phyloP scores from a whole-genome alignment of 2,797 vertebrate species.

The Okamejei kenojei region DNA sequence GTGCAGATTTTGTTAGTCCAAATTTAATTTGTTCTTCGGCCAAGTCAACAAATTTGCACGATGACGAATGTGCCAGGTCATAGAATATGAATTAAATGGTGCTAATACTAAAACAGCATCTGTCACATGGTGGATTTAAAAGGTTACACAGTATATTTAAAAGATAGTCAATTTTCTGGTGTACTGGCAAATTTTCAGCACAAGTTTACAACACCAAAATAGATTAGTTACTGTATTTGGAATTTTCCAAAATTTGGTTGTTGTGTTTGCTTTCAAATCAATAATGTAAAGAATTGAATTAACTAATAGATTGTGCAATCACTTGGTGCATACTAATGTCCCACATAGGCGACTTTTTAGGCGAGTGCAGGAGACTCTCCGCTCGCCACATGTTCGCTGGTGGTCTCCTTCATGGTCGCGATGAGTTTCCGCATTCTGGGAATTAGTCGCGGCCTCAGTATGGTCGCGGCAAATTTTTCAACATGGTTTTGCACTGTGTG shows the following conservation, averaged over 20 bases:
- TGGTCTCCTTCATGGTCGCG: too few species aligned
- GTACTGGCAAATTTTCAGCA: background rate
- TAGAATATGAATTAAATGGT: background rate
- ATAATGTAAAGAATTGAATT: conserved; percentile 7
- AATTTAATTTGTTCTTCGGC: background rate
- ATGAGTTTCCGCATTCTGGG: too few species aligned
- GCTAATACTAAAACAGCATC: background rate
- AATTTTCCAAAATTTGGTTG: conserved; percentile 21
- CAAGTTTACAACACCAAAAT: background rate
- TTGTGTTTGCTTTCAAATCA: background rate
- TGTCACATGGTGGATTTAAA: background rate
- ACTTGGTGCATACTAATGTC: conserved; percentile 32
- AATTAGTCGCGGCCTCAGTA: too few species aligned
- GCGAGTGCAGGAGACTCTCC: too few species aligned
- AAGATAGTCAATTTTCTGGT: background rate
- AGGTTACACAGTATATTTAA: background rate
- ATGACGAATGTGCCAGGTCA: background rate
- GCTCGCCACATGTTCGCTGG: too few species aligned
- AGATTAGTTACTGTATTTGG: background rate
- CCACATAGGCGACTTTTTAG: too few species aligned
- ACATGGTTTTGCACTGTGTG: too few species aligned
- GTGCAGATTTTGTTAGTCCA: background rate
- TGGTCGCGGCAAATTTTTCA: too few species aligned
- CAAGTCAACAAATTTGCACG: background rate
- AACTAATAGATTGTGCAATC: conserved; percentile 40